Conservation (phyloP, 2,888 invertebrate species). For the Epinotia demarniana region DNA sequence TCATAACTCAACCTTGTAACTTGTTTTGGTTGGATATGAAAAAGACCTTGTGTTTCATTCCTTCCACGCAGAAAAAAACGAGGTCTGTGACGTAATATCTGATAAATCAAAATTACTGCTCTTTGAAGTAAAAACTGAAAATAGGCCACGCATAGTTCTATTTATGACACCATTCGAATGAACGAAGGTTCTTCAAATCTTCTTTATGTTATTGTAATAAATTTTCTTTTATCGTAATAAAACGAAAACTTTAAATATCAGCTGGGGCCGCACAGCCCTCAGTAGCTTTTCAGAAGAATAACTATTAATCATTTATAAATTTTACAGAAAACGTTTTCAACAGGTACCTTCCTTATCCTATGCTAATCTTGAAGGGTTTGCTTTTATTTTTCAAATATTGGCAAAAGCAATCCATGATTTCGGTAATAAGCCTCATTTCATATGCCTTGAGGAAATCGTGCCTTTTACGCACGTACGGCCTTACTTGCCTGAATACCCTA, state of each 20-base stretch:
- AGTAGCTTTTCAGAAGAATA: too few relatives aligned
- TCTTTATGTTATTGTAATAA: too few relatives aligned
- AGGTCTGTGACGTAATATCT: too few relatives aligned
- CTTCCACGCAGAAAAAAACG: neutral
- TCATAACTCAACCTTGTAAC: too few relatives aligned
- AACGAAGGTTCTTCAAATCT: too few relatives aligned
- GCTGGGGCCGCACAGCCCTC: too few relatives aligned
- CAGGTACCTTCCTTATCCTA: neutral
- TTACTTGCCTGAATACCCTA: slow-evolving; percentile 10
- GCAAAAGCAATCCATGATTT: slow-evolving; percentile 13
- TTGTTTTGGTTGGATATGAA: neutral
- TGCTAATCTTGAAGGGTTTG: slow-evolving; percentile 12
- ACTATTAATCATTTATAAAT: neutral
- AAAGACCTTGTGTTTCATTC: neutral
- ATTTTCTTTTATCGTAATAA: too few relatives aligned
- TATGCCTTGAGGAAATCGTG: slow-evolving; percentile 34
- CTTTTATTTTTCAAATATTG: slow-evolving; percentile 32
- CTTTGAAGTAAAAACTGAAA: too few relatives aligned
- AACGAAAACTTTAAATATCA: too few relatives aligned
- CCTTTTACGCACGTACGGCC: slow-evolving; percentile 39
- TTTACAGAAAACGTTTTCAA: neutral
- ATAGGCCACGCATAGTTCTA: too few relatives aligned
- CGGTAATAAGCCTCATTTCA: slow-evolving; percentile 33
- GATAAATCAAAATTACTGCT: too few relatives aligned
- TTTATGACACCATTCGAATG: too few relatives aligned